Conservation (phyloP, 2,888 invertebrate genomes). For the Cephus runcator region DNA sequence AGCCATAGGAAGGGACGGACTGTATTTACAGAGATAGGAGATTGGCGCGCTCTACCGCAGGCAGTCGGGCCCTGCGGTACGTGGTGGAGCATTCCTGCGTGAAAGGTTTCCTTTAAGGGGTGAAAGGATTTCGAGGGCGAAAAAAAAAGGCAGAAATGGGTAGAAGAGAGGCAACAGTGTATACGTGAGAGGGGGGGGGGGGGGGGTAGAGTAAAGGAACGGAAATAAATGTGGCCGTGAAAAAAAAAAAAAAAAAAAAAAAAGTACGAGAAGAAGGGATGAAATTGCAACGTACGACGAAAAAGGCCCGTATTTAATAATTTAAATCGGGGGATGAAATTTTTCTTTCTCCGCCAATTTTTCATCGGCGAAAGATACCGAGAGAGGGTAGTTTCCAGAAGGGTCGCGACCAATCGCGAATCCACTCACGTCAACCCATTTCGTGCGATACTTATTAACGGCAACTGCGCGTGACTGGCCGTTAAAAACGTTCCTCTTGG, state of each 20-base stretch:
- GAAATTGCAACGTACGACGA: not conserved
- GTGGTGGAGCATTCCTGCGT: not conserved
- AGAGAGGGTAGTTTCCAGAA: not conserved
- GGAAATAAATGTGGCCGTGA: not conserved
- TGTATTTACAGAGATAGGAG: not conserved
- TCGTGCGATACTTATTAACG: not conserved
- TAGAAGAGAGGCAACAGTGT: not conserved
- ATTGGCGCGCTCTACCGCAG: not conserved
- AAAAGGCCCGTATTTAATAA: not conserved
- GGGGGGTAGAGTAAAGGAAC: not conserved
- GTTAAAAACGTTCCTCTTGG: not conserved
- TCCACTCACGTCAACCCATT: not conserved
- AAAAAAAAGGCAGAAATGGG: not conserved
- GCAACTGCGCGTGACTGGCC: not conserved
- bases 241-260: not conserved
- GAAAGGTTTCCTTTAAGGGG: not conserved
- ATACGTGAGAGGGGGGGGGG: fast-evolving
- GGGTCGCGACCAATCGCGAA: not conserved
- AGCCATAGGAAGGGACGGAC: not conserved
- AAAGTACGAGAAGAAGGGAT: not conserved
- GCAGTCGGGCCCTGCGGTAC: not conserved
- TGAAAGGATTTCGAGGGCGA: not conserved
- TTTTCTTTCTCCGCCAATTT: not conserved
- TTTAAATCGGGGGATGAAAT: not conserved
- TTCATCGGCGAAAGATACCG: no score